Evolutionary conservation across 2,888 invertebrate species (phyloP).

Genomic region (Sclerodermus sp.): DNA sequence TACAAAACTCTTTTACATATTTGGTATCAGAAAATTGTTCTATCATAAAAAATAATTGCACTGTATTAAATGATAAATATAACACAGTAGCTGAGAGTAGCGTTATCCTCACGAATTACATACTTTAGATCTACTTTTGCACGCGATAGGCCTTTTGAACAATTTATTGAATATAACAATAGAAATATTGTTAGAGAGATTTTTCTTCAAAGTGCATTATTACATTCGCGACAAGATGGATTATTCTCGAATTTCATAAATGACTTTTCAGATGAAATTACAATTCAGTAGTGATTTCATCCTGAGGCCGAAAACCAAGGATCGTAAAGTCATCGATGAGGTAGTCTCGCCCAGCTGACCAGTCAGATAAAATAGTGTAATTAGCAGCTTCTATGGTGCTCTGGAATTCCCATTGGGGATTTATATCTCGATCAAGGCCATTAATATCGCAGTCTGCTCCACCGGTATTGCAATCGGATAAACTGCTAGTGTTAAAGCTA

Average conservation of each 20-base stretch:
- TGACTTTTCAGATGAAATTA: slow-evolving; percentile 54
- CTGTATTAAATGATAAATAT: not conserved
- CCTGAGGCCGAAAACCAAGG: slow-evolving; percentile 83
- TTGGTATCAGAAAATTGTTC: slow-evolving; percentile 30
- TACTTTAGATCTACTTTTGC: too few relatives aligned
- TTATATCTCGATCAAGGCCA: slow-evolving; percentile 49
- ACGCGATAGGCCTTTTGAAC: too few relatives aligned
- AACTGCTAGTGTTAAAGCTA: slow-evolving; percentile 43
- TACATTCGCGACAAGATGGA: too few relatives aligned
- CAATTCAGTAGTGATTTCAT: slow-evolving; percentile 85
- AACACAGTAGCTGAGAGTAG: too few relatives aligned
- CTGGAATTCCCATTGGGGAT: slow-evolving; percentile 62
- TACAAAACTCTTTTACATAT: slow-evolving; percentile 31
- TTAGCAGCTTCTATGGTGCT: slow-evolving; percentile 48
- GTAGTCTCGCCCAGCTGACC: slow-evolving; percentile 52
- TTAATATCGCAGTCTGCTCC: slow-evolving; percentile 24
- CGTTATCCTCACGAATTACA: not conserved
- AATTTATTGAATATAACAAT: too few relatives aligned
- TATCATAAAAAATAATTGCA: slow-evolving; percentile 7
- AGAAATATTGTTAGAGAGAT: too few relatives aligned
- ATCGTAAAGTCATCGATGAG: slow-evolving; percentile 75
- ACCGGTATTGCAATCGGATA: too few relatives aligned
- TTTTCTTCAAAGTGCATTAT: too few relatives aligned
- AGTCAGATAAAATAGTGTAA: slow-evolving; percentile 54
- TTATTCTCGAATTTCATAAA: not conserved